phyloP scores from a whole-genome alignment of 2,888 invertebrate genomes.

The Conchocele bisecta region DNA sequence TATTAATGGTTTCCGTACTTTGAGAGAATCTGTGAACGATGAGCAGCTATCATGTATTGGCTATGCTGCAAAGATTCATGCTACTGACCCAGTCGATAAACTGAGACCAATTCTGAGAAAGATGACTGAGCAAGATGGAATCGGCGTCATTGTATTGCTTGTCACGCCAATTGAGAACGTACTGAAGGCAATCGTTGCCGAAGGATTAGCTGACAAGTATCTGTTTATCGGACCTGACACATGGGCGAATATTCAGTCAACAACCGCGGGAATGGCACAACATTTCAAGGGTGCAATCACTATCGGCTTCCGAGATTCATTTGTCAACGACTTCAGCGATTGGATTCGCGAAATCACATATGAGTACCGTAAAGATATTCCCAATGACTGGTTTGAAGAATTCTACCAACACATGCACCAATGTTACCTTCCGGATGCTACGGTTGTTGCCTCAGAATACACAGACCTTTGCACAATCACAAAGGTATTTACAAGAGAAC shows the following conservation, averaged over 20 bases:
- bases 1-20: constrained; percentile 37
- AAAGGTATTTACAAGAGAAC: constrained; percentile 26
- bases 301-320: constrained; percentile 55
- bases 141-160: constrained; percentile 77
- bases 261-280: constrained; percentile 31
- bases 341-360: constrained; percentile 68
- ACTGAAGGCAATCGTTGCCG: constrained; percentile 61
- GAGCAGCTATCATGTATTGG: constrained; percentile 59
- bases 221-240: constrained; percentile 72
- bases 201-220: constrained; percentile 62
- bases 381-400: constrained; percentile 83
- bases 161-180: constrained; percentile 62
- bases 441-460: constrained; percentile 7
- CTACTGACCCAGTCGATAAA: constrained; percentile 47
- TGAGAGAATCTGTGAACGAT: constrained; percentile 41
- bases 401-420: constrained; percentile 79
- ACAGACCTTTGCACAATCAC: constrained; percentile 8
- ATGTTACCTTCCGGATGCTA: constrained; percentile 57
- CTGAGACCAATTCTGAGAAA: constrained; percentile 51
- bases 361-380: constrained; percentile 70
- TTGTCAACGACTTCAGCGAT: constrained; percentile 68
- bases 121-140: constrained; percentile 53
- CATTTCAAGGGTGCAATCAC: constrained; percentile 60
- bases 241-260: constrained; percentile 45
- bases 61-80: constrained; percentile 42